Evolutionary conservation across 1,140 invertebrate species (phyloP).

Genomic region (Drosophila ironensis): DNA sequence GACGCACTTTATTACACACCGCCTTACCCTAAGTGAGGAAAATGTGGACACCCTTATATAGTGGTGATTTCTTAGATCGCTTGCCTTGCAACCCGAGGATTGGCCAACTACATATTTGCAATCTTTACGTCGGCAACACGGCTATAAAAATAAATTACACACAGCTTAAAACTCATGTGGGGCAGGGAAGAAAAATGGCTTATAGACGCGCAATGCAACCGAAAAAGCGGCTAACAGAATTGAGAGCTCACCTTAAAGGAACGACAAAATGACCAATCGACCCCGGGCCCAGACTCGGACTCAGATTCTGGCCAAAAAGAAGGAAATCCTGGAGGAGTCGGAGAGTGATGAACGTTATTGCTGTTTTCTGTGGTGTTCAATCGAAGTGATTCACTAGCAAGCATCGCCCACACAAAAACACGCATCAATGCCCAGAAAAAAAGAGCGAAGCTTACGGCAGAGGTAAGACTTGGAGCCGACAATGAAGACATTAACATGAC

Average conservation of each 20-base stretch:
- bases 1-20: neutral
- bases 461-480: constrained; percentile 70
- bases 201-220: constrained; percentile 65
- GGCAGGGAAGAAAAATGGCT: constrained; percentile 73
- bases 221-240: constrained; percentile 27
- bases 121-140: constrained; percentile 68
- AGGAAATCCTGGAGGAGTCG: constrained; percentile 1
- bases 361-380: constrained; percentile 49
- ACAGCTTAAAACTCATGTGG: constrained; percentile 77
- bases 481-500: constrained; percentile 80
- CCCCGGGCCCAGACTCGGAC: constrained; percentile 32
- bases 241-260: constrained; percentile 16
- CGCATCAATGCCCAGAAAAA: constrained; percentile 17
- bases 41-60: constrained; percentile 43
- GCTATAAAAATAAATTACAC: constrained; percentile 79
- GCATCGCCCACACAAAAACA: constrained; percentile 3
- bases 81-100: constrained; percentile 24
- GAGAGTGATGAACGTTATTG: constrained; percentile 72
- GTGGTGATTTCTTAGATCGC: constrained; percentile 16
- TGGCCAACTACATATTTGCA: constrained; percentile 72
- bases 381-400: constrained; percentile 46
- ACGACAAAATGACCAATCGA: constrained; percentile 72
- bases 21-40: constrained; percentile 6
- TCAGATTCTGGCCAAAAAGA: neutral
- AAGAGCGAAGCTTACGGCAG: constrained; percentile 40